These are phyloP conservation scores for Trochalopteron elliotii DNA, from an alignment of 2,113 vertebrate species.

Conservation along the genomic window DNA sequence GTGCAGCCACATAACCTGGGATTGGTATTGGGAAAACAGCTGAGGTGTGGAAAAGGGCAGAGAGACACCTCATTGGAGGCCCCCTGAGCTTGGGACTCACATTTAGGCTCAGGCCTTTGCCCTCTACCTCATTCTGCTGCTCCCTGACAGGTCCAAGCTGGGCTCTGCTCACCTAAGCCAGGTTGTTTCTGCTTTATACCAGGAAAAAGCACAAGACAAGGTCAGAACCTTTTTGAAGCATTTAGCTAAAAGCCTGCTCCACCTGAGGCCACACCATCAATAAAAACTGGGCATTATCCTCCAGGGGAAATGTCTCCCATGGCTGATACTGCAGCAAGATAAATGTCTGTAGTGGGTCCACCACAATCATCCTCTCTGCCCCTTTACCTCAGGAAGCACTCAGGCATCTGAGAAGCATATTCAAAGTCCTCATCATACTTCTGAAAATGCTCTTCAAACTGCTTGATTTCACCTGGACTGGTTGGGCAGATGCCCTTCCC, in stretches of 20 bases:
- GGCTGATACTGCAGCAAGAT: not conserved
- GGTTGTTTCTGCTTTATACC: not conserved
- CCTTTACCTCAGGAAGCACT: constrained; percentile 76
- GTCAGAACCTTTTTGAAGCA: not conserved
- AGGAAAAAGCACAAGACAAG: not conserved
- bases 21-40: not conserved
- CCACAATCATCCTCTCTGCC: not conserved
- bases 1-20: fast-evolving
- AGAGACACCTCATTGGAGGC: not conserved
- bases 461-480: constrained; percentile 48
- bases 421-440: constrained; percentile 80
- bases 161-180: not conserved
- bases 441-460: constrained; percentile 79
- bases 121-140: not conserved
- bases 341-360: not conserved
- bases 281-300: not conserved
- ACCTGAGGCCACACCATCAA: not conserved
- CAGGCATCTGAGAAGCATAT: constrained; percentile 78
- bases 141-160: not conserved
- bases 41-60: not conserved
- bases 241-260: not conserved
- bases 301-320: not conserved
- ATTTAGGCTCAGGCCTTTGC: not conserved
- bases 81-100: not conserved
- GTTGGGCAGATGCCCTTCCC: constrained; percentile 72